These are phyloP conservation scores for Microtus montanus DNA, from an alignment of 2,113 vertebrate species.

Conservation along the genomic window DNA sequence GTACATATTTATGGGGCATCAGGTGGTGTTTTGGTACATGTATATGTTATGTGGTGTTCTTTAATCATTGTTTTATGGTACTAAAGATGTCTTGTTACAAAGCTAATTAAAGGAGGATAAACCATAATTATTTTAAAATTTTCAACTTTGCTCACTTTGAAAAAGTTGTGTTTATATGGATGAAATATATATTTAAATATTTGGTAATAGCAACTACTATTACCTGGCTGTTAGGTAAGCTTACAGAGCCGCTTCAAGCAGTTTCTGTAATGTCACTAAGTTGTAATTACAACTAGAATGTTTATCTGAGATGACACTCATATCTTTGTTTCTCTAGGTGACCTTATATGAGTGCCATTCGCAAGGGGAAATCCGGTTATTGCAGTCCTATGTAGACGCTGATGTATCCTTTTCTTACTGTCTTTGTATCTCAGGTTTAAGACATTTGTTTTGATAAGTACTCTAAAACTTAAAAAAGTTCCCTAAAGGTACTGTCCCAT, in stretches of 20 bases:
- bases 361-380: constrained; percentile 95
- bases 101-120: constrained; percentile 1
- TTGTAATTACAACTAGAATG: background rate
- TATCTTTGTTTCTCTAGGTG: constrained; percentile 87
- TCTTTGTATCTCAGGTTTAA: constrained; percentile 41
- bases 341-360: constrained; percentile 99
- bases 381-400: constrained; percentile 98
- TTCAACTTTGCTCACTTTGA: background rate
- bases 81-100: background rate
- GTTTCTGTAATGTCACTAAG: constrained; percentile 6
- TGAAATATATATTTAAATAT: constrained; percentile 41
- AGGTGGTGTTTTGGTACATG: background rate
- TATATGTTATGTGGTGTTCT: background rate
- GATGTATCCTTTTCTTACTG: constrained; percentile 94
- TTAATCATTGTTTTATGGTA: background rate
- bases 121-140: background rate
- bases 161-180: background rate
- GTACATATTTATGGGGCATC: background rate
- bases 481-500: constrained; percentile 12
- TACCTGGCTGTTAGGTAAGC: constrained; percentile 21
- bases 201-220: constrained; percentile 17
- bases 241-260: constrained; percentile 41
- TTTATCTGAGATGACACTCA: background rate
- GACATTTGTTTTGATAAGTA: constrained; percentile 31
- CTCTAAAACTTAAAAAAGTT: constrained; percentile 49